Conservation (phyloP, 1,140 invertebrate species). For the Bombus superbus region DNA sequence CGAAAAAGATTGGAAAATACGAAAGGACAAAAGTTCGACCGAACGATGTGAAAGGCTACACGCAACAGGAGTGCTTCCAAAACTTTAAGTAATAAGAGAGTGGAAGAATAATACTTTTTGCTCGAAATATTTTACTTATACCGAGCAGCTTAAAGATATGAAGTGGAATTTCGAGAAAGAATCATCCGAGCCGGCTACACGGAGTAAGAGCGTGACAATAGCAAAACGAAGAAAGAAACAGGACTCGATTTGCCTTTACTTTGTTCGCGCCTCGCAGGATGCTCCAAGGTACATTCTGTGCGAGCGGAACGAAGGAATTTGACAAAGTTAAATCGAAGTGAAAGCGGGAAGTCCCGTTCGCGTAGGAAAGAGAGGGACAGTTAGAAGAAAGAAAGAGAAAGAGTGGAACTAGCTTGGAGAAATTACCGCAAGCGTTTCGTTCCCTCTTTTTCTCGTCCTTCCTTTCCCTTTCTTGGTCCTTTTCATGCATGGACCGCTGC, state of each 20-base stretch:
- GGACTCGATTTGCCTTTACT: slow-evolving; percentile 35
- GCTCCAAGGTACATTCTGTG: slow-evolving; percentile 30
- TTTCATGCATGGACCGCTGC: slow-evolving; percentile 44
- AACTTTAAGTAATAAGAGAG: neutral
- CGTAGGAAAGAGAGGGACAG: slow-evolving; percentile 17
- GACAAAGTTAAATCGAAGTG: slow-evolving; percentile 58
- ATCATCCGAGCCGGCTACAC: no score
- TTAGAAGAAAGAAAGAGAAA: slow-evolving; percentile 6
- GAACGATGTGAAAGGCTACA: neutral
- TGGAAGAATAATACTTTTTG: neutral
- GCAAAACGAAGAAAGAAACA: slow-evolving; percentile 14
- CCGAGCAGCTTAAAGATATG: neutral
- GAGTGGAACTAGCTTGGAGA: slow-evolving; percentile 41
- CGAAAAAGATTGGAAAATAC: neutral
- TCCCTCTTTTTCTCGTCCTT: slow-evolving; percentile 45
- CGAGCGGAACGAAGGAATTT: slow-evolving; percentile 55
- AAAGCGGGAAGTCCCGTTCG: slow-evolving; percentile 29
- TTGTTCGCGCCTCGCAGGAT: slow-evolving; percentile 50
- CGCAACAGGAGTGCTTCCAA: neutral
- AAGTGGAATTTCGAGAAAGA: neutral
- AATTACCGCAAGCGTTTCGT: slow-evolving; percentile 69
- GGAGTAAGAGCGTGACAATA: neutral
- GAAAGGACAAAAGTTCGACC: neutral
- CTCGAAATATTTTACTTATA: neutral
- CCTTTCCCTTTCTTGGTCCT: slow-evolving; percentile 18